Evolutionary conservation across 2,888 invertebrate genomes (phyloP), one percentile per base, ranked within the genome.

Genomic region (Malthinus flaveolus): DNA sequence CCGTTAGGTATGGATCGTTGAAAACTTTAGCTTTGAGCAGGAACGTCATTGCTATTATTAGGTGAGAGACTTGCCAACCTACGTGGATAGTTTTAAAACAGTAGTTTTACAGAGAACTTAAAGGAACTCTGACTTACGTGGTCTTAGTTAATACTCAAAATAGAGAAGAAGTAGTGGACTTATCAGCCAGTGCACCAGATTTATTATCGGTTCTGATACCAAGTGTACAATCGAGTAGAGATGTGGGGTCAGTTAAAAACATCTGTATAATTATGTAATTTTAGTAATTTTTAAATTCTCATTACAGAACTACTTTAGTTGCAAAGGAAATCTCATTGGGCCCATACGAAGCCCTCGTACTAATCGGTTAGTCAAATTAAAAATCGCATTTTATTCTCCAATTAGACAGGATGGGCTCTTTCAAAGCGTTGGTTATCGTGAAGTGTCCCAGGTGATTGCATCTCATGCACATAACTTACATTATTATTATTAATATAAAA

Each of bases 1-100:
- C 81, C 0, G 75, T 89, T 32, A 79, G 79, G 66, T 66, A 81
- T 9, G 87, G 87, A 2, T 78, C 80, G 65, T 81, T 84, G 47
- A 77, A 79, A 49, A 83, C 86, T 3, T 79, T 81, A 52, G 82
- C 85, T 0, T 50, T 54, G 10, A 33, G 4, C 6, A 32, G 34
- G 6, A 57, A 53, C 33, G 57, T 61, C 8, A 10, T 61, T 6
- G 61, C 37, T 10, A 8, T 61, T 12, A 36, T 12, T 9, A 53
- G 59, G 59, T 59, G 44, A 44, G 35, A 2, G 34, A 7, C 10
- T 44, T 23, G 9, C 8, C 8, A 9, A 5, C 12, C 3, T 39
- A 9, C 3, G 8, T 1, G 13, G 13, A 13, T 7, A 23, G 5
- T 23, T 5, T 23, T 23, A 23, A 23, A 23, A 3, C 5, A 13